phyloP scores from a whole-genome alignment of 2,797 vertebrate species.

The Spea hammondii region DNA sequence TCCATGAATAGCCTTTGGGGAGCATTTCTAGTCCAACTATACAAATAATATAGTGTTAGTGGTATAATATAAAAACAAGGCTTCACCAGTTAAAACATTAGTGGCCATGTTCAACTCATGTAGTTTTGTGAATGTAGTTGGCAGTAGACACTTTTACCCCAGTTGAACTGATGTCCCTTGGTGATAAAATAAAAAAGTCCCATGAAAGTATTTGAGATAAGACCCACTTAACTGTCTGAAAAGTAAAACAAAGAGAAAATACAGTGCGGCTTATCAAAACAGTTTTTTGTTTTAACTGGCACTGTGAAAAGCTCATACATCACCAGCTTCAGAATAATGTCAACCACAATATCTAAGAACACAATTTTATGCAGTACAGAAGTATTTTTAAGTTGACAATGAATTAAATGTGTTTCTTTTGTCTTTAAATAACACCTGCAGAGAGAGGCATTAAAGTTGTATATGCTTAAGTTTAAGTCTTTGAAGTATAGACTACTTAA shows the following conservation, averaged over 20 bases:
- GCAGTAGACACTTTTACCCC: slow-evolving; percentile 6
- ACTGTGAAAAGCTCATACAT: no score
- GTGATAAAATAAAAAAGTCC: slow-evolving; percentile 8
- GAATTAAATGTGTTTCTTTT: no score
- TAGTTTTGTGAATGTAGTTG: slow-evolving; percentile 6
- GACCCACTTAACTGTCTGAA: background rate
- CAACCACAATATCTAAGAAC: no score
- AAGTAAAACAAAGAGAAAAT: slow-evolving; percentile 1
- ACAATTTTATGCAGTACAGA: no score
- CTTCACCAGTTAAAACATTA: background rate
- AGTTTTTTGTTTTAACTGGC: background rate
- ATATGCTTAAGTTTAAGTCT: no score
- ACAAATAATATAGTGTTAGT: slow-evolving; percentile 17
- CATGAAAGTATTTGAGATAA: slow-evolving; percentile 19
- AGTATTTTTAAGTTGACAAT: no score
- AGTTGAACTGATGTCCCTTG: slow-evolving; percentile 14
- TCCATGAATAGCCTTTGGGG: background rate
- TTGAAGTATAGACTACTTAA: no score
- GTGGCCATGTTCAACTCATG: background rate
- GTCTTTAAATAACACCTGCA: no score
- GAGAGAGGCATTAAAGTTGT: no score
- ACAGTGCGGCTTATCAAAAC: slow-evolving; percentile 8
- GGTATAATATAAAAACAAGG: background rate
- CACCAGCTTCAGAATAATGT: no score
- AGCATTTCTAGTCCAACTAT: background rate